Evolutionary conservation across 2,113 vertebrate genomes (phyloP), one percentile per base, ranked within the genome.

Genomic region (Halichoeres trimaculatus): DNA sequence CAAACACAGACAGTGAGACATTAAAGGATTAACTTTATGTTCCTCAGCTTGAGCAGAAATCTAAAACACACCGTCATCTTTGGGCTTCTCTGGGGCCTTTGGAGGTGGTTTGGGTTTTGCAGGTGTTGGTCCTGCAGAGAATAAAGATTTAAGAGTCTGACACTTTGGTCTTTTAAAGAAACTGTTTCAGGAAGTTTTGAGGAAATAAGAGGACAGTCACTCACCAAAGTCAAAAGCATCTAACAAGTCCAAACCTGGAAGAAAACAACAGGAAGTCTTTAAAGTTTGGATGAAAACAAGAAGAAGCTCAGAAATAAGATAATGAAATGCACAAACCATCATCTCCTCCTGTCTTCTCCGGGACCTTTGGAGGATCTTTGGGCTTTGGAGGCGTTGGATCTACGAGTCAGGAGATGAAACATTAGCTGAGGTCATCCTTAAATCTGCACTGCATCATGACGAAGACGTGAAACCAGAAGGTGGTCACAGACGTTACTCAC

Each of bases 11-110:
- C 40, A 23, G 35, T 20, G 56, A 7, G 1, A 45, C 51, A 36
- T 8, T 12, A 22, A 1, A 8, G 45, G 45, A 48, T 48, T n/a
- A n/a, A 1, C 14, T 17, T 1, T 40, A 11, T 22, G 22, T n/a
- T n/a, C 45, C 45, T 6, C 30, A 30, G 30, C 30, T 30, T 30
- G 30, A 30, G 3, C 30, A 30, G 30, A 30, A n/a, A n/a, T n/a
- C n/a, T n/a, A n/a, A n/a, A n/a, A 81, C 80, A 56, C 0, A 88
- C 86, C 86, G n/a, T 64, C 69, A 17, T 0, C 0, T 45, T 74
- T 57, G 0, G 80, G 67, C 12, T 63, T 51, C 35, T 40, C 52
- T 3, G 77, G 50, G 8, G 14, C 0, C 43, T 65, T 78, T 0
- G 80, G 51, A 6, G 13, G 0, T 13, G 73, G 63, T 73, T 71